Evolutionary conservation across 2,888 invertebrate genomes (phyloP), one percentile per base, ranked within the genome.

Genomic region (Xylota segnis): DNA sequence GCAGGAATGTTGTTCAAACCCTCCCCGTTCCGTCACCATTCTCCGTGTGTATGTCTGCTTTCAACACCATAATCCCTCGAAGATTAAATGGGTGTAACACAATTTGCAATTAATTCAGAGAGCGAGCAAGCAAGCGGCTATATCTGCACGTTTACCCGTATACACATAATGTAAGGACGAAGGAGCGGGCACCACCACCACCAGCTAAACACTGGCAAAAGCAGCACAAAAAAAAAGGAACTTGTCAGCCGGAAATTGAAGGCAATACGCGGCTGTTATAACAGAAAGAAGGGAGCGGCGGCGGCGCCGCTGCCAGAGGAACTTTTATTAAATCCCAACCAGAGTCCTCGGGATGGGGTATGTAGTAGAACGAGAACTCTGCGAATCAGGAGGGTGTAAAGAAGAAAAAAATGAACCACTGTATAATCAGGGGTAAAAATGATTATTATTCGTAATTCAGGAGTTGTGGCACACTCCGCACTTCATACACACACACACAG

Each of bases 31-130:
- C 16, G 27, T 63, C 29, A 16, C 59, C 32, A 12, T 12, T 29
- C 23, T 23, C 12, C 12, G 50, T 66, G 58, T 76, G 52, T 47
- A 52, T 58, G 68, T 61, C 76, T 76, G 76, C 86, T 82, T 86
- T 86, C 86, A 86, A 87, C 83, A 83, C 77, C 83, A 87, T 86
- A 83, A 82, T 82, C 87, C 88, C 87, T 84, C 65, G 82, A 82
- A 88, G 82, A 88, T 88, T 88, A 88, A 88, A 88, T 88, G 87
- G 88, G 88, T 87, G 88, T 88, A 88, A 88, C 84, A 87, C 84
- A 88, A 88, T 88, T 88, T 88, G 88, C 88, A 88, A 88, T 83
- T 84, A 88, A 84, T 87, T 87, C 81, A 74, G 77, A 66, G 68
- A 63, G 58, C 70, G 52, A 71, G 71, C 78, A 34, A 56, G 29